Evolutionary conservation across 2,888 invertebrate genomes (phyloP).

Genomic region (Eristalis tenax): DNA sequence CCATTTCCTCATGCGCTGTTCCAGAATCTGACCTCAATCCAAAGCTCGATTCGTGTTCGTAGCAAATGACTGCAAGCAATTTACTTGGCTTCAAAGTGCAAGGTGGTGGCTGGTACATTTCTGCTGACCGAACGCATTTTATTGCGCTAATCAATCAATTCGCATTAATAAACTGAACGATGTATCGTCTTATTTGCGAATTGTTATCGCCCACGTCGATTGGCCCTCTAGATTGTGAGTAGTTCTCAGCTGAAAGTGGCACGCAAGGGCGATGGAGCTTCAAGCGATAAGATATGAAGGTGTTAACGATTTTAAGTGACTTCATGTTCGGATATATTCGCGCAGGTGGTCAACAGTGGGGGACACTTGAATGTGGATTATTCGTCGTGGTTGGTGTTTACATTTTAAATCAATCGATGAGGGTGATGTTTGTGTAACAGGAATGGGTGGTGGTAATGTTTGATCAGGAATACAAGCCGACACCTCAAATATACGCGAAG

Average conservation of each 20-base stretch:
- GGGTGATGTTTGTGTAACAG: neutral
- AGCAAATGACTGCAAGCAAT: neutral
- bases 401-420: neutral
- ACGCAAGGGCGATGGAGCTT: neutral
- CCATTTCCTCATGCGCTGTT: neutral
- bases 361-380: neutral
- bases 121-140: neutral
- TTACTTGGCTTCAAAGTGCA: neutral
- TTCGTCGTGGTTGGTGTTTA: neutral
- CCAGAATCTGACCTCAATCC: neutral
- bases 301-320: neutral
- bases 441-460: neutral
- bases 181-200: neutral
- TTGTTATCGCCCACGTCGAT: constrained; percentile 11
- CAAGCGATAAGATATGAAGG: neutral
- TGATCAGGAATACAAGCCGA: neutral
- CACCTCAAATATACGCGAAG: neutral
- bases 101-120: neutral
- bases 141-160: constrained; percentile 3
- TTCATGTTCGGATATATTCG: neutral
- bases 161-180: neutral
- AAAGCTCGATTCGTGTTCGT: neutral
- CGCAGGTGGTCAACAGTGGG: neutral
- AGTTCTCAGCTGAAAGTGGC: neutral
- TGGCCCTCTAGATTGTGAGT: neutral